Evolutionary conservation across 2,113 vertebrate species (phyloP), one percentile per base, ranked within the genome.

Genomic region (Tor tambroides): DNA sequence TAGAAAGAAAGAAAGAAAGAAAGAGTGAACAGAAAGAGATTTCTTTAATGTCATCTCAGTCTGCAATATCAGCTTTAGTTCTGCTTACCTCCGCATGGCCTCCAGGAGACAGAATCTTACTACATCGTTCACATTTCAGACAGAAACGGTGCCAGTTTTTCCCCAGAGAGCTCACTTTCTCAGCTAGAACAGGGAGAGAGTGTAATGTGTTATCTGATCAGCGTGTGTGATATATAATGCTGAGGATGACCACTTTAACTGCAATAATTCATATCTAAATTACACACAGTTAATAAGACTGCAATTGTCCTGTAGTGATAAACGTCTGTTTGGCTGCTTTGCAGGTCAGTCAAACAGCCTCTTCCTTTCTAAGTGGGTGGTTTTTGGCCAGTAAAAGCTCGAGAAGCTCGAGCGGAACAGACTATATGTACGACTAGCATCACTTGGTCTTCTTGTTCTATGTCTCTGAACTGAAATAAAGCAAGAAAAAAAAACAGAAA

Each of bases 91-190:
- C 93, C 4, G 94, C 94, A 65, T 95, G 94, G 38, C 93, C 91
- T 11, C 94, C 94, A 0, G 94, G 89, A 43, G 93, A 93, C 88
- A 95, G 91, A 89, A 92, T 83, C 63, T 92, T 94, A 89, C 93
- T 91, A 88, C 94, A 95, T 85, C 82, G 94, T 87, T 95, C 94
- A 89, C 94, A 95, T 94, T 95, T 95, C 93, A 95, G 93, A 87
- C 94, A 95, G 93, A 95, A 95, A 26, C 89, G 94, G 81, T 95
- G 94, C 94, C 94, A 95, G 86, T 95, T 94, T 90, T 94, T 94
- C 89, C 94, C 94, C 90, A 95, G 67, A 19, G 94, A 95, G 89
- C 93, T 95, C 86, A 94, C 94, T 84, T 95, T 95, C 88, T 95
- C 94, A 19, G 94, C 94, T 95, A 91, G 43, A 78, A 30, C 21